Conservation (phyloP, 2,113 vertebrate genomes). For the Tupaia chinensis region DNA sequence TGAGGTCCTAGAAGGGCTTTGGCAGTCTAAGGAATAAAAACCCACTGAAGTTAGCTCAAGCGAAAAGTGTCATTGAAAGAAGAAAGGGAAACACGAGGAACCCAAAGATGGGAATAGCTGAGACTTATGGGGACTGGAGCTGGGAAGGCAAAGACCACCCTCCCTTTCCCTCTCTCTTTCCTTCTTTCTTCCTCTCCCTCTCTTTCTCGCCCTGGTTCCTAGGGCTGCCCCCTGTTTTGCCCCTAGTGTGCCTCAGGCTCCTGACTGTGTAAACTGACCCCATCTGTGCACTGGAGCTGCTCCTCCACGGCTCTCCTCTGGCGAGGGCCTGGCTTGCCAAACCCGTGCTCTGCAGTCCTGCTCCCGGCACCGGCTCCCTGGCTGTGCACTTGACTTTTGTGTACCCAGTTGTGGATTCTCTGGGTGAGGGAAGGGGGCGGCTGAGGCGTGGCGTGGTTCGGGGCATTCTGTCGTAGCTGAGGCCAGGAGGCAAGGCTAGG, state of each 20-base stretch:
- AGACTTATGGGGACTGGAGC: too few species aligned
- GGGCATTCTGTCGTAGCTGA: not conserved
- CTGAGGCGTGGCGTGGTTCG: not conserved
- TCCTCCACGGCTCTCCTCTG: not conserved
- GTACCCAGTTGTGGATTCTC: not conserved
- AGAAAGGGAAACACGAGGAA: not conserved
- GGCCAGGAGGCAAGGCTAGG: not conserved
- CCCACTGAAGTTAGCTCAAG: not conserved
- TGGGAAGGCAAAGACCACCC: not conserved
- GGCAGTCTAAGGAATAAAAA: not conserved
- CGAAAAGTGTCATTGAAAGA: not conserved
- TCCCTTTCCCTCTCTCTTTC: too few species aligned
- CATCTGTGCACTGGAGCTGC: too few species aligned
- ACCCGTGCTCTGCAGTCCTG: fast-evolving
- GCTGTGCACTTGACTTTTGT: not conserved
- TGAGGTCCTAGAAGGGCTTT: not conserved
- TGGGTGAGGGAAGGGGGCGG: not conserved
- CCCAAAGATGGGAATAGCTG: not conserved
- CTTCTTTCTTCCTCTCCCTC: too few species aligned
- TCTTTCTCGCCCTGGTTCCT: fast-evolving
- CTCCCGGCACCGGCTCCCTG: not conserved
- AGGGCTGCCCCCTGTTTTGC: not conserved
- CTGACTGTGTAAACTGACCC: not conserved
- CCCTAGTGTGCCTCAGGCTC: not conserved
- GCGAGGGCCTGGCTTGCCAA: not conserved